phyloP scores from a whole-genome alignment of 2,888 invertebrate genomes.

The Amphipyra berbera region DNA sequence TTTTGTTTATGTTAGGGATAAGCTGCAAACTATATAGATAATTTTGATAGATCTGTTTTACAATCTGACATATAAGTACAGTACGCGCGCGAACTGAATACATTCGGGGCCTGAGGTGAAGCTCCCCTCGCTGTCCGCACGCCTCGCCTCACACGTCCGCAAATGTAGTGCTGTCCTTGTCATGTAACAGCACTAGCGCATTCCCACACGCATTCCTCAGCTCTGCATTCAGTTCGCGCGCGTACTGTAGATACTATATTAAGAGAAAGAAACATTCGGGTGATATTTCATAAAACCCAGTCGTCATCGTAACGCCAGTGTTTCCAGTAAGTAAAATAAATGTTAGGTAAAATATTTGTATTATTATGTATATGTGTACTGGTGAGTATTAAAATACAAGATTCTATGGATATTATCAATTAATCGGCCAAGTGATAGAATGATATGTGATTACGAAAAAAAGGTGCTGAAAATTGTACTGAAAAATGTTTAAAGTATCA shows the following conservation, averaged over 20 bases:
- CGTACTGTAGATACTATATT: no score
- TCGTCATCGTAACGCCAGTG: slow-evolving; percentile 10
- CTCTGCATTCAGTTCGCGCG: no score
- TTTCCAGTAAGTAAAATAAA: slow-evolving; percentile 11
- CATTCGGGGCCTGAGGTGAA: no score
- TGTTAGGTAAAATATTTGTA: slow-evolving; percentile 7
- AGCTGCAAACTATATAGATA: background rate
- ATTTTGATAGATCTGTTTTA: slow-evolving; percentile 37
- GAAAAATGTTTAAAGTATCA: background rate
- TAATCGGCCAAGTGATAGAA: no score
- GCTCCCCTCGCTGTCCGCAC: no score
- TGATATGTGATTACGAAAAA: background rate
- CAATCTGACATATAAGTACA: slow-evolving; percentile 12
- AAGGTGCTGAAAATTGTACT: background rate
- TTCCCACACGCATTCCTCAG: no score
- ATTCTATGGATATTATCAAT: slow-evolving; percentile 1
- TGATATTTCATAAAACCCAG: background rate
- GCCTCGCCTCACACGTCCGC: no score
- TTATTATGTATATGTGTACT: background rate
- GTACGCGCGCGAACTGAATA: no score
- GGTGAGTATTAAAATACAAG: slow-evolving; percentile 11
- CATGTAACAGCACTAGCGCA: no score
- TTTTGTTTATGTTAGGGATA: slow-evolving; percentile 16
- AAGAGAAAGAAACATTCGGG: background rate
- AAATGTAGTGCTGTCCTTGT: no score